Evolutionary conservation across 2,113 vertebrate genomes (phyloP), one percentile per base, ranked within the genome.

Genomic region (Zosterops borbonicus): DNA sequence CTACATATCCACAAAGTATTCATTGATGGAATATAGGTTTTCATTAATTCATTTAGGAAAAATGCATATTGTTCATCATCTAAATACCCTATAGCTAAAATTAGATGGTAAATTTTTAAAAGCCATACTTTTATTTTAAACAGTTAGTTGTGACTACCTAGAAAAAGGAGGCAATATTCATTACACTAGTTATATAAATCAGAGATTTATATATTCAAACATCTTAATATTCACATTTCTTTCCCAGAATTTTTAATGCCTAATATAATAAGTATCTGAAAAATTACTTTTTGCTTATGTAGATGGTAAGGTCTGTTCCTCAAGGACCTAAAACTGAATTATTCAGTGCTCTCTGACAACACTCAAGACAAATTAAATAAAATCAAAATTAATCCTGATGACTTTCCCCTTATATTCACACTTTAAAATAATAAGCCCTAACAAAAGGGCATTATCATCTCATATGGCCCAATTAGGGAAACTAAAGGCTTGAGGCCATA

Each of bases 341-440:
- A 96, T 95, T 96, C 89, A 96, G 63, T 90, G 74, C 33, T 64
- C 83, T 89, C 62, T 95, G 93, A 95, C 81, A 95, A 93, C 46
- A 77, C 44, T 90, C 83, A 91, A 93, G 90, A 95, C 70, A 95
- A 97, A 96, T 96, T 95, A 95, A 97, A 96, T 95, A 95, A 95
- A 95, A 95, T 79, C 47, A 83, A 52, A 96, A 94, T 90, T 39
- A 93, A 90, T 92, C 46, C n/a, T 31, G n/a, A 53, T 83, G 64
- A 92, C 71, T 92, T 87, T 86, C 68, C 23, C 31, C 55, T 95
- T 93, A 81, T 88, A 94, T 56, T 95, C 90, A 92, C 53, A 82
- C 90, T 96, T 95, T 67, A 86, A 96, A 97, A 95, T 92, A 95
- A 93, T 86, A 94, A 95, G 50, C 27, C 39, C 49, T 95, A 93